phyloP scores from a whole-genome alignment of 1,140 invertebrate genomes.

The Drosophila auraria region DNA sequence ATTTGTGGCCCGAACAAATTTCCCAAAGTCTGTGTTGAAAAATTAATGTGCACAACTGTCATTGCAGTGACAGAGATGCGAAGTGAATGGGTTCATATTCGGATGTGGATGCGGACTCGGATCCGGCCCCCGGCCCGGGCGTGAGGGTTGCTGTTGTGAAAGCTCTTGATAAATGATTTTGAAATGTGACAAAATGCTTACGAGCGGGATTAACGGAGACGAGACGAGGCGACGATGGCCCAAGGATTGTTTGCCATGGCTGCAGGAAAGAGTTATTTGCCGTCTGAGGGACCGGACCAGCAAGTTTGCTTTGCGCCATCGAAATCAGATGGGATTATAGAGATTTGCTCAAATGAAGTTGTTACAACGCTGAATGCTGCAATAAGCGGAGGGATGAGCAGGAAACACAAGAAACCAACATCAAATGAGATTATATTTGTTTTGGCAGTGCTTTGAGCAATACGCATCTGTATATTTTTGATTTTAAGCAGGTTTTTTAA shows the following conservation, averaged over 20 bases:
- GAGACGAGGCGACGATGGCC: constrained; percentile 32
- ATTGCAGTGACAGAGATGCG: constrained; percentile 76
- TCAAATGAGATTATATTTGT: constrained; percentile 4
- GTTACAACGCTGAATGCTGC: constrained; percentile 33
- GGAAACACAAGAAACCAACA: constrained; percentile 9
- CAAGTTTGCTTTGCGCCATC: constrained; percentile 35
- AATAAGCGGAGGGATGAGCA: not conserved
- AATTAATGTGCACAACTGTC: constrained; percentile 82
- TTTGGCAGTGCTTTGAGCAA: not conserved
- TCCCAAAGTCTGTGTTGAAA: constrained; percentile 79
- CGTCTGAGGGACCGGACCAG: constrained; percentile 2
- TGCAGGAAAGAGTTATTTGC: constrained; percentile 57
- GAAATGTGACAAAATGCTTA: constrained; percentile 84
- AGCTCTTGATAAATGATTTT: constrained; percentile 84
- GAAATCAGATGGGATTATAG: constrained; percentile 57
- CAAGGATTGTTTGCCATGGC: constrained; percentile 30
- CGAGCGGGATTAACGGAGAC: constrained; percentile 75
- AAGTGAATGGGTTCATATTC: constrained; percentile 46
- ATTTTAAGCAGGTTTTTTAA: not conserved
- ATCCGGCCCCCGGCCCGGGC: constrained; percentile 36
- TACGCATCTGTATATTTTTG: not conserved
- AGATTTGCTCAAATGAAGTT: constrained; percentile 72
- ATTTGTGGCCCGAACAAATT: constrained; percentile 77
- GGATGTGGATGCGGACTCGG: not conserved
- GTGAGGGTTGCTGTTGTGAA: constrained; percentile 75